A percentile compares a stretch with the other conserved stretches of the same genome.
These are phyloP conservation scores for Nomada ruficornis DNA, from an alignment of 2,888 invertebrate genomes.

Conservation along the genomic window DNA sequence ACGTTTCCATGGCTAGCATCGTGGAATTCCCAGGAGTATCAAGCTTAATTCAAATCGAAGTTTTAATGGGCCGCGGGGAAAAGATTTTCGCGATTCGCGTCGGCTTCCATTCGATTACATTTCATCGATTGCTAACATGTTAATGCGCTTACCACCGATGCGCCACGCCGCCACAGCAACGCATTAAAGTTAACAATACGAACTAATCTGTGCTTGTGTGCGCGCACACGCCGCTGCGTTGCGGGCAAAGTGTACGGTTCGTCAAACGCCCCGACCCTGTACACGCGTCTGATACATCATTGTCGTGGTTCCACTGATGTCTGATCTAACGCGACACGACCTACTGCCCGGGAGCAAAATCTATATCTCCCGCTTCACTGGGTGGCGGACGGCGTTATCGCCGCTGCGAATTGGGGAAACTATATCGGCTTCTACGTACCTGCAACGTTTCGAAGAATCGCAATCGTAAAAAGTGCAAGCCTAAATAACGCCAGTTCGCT, in stretches of 20 bases:
- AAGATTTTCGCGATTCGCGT: background rate
- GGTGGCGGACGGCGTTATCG: background rate
- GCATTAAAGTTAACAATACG: slow-evolving; percentile 16
- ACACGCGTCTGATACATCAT: slow-evolving; percentile 27
- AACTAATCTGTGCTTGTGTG: background rate
- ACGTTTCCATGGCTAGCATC: background rate
- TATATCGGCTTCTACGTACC: background rate
- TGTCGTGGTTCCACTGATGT: slow-evolving; percentile 16
- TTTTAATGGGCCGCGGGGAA: slow-evolving; percentile 12
- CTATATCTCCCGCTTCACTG: slow-evolving; percentile 12
- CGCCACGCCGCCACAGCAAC: background rate
- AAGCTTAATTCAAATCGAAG: slow-evolving; percentile 29
- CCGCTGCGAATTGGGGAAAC: slow-evolving; percentile 5
- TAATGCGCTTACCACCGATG: background rate
- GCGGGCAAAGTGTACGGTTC: slow-evolving; percentile 7
- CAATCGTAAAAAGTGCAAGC: slow-evolving; percentile 1
- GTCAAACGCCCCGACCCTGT: background rate
- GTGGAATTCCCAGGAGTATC: background rate
- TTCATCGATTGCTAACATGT: background rate
- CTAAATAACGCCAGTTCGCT: slow-evolving; percentile 17
- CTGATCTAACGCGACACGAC: slow-evolving; percentile 27
- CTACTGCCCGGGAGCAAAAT: slow-evolving; percentile 39
- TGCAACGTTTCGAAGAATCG: background rate
- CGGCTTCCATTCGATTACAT: slow-evolving; percentile 3
- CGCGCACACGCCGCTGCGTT: background rate